Evolutionary conservation across 2,797 vertebrate species (phyloP).

Genomic region (Myiothlypis coronata): DNA sequence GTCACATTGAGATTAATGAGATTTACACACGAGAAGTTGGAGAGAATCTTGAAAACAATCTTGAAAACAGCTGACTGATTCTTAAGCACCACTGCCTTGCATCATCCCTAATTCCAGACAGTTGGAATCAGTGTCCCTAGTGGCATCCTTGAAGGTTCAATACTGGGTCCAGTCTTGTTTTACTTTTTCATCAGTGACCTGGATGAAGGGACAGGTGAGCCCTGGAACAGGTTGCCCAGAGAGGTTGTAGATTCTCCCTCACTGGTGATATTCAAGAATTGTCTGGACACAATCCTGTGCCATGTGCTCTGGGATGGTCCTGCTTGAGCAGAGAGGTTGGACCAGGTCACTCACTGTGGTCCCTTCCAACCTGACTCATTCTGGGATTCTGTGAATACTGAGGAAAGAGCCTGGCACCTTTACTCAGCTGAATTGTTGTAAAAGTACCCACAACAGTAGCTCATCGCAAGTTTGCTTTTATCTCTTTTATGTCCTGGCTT

Average conservation of each 20-base stretch:
- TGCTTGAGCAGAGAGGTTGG: neutral
- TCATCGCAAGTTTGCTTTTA: neutral
- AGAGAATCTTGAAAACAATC: neutral
- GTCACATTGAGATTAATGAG: neutral
- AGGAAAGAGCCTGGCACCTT: neutral
- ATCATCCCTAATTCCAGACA: neutral
- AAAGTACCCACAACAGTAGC: neutral
- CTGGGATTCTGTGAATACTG: neutral
- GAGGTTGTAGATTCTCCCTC: neutral
- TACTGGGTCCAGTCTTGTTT: neutral
- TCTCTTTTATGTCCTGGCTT: conserved; percentile 1
- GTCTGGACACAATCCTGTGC: neutral
- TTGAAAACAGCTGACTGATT: neutral
- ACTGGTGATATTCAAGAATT: neutral
- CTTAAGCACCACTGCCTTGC: neutral
- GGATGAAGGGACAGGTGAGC: neutral
- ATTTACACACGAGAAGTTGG: neutral
- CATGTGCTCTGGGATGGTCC: neutral
- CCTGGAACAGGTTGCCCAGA: neutral
- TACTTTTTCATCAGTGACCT: neutral
- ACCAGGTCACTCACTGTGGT: neutral
- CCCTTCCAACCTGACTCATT: neutral
- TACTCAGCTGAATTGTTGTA: neutral
- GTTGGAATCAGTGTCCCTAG: neutral
- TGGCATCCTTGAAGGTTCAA: neutral